Percentiles rank a stretch among this genome's conserved stretches.
Evolutionary conservation across 2,113 vertebrate genomes (phyloP).

Genomic region (Albula glossodonta): DNA sequence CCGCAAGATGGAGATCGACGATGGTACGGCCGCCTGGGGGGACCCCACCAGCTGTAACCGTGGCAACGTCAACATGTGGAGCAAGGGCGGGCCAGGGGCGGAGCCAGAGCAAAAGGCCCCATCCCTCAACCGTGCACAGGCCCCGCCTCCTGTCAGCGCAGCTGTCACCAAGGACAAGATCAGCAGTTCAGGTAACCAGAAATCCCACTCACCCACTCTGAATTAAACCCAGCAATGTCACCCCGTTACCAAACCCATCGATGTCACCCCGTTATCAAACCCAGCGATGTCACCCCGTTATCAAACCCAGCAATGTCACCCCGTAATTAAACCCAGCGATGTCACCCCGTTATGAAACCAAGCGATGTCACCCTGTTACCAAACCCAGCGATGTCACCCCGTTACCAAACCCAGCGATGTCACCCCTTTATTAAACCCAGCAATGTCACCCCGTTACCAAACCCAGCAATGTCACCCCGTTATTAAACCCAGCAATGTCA

Average conservation of each 20-base stretch:
- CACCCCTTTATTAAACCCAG: too few relatives aligned
- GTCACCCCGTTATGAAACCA: too few relatives aligned
- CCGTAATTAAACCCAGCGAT: not conserved
- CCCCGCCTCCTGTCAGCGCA: slow-evolving; percentile 64
- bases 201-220: not conserved
- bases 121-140: slow-evolving; percentile 52
- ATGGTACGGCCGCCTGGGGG: slow-evolving; percentile 96
- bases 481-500: too few relatives aligned
- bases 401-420: too few relatives aligned
- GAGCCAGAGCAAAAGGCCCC: slow-evolving; percentile 75
- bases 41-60: slow-evolving; percentile 86
- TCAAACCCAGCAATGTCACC: not conserved
- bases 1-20: slow-evolving; percentile 94
- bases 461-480: too few relatives aligned
- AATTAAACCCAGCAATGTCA: not conserved
- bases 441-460: too few relatives aligned
- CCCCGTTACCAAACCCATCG: too few relatives aligned
- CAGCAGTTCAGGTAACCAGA: slow-evolving; percentile 73
- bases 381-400: too few relatives aligned
- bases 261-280: too few relatives aligned
- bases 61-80: slow-evolving; percentile 92
- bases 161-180: slow-evolving; percentile 76
- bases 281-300: too few relatives aligned
- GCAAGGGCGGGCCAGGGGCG: slow-evolving; percentile 80
- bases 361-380: too few relatives aligned